Percentiles rank a stretch among this genome's conserved stretches.
Conservation (phyloP, 2,797 vertebrate genomes). For the Chloroceryle inda region DNA sequence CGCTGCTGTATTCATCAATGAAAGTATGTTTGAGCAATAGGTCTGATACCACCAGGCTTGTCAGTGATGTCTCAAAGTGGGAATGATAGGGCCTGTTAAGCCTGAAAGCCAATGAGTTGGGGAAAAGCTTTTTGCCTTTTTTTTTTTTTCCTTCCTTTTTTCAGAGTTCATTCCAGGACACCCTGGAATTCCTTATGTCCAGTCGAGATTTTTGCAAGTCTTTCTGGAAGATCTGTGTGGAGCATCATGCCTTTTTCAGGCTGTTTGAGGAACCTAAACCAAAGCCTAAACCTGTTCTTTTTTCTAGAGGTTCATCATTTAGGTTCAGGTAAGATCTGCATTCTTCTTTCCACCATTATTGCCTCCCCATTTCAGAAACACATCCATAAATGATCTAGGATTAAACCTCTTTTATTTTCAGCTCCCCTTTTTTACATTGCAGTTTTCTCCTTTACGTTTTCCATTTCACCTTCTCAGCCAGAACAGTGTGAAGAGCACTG, state of each 20-base stretch:
- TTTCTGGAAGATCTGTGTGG: constrained; percentile 99
- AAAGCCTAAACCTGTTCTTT: constrained; percentile 95
- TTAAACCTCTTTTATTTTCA: neutral
- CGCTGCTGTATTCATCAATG: neutral
- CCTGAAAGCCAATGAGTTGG: neutral
- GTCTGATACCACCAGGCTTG: neutral
- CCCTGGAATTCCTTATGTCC: constrained; percentile 95
- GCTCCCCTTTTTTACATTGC: neutral
- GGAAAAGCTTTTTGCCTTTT: neutral
- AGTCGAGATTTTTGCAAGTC: constrained; percentile 97
- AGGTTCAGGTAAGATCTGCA: constrained; percentile 90
- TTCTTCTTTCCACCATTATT: neutral
- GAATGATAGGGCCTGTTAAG: neutral
- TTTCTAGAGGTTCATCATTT: constrained; percentile 96
- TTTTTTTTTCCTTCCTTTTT: neutral
- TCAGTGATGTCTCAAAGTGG: neutral
- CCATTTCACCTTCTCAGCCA: neutral
- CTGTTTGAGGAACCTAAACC: constrained; percentile 97
- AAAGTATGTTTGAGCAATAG: neutral
- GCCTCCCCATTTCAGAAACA: neutral
- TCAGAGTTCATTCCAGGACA: constrained; percentile 94
- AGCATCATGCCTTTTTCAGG: constrained; percentile 98
- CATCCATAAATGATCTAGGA: neutral
- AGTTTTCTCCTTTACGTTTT: neutral
- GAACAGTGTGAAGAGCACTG: neutral